Conservation (phyloP, 1,140 invertebrate genomes). For the Pinna nobilis region DNA sequence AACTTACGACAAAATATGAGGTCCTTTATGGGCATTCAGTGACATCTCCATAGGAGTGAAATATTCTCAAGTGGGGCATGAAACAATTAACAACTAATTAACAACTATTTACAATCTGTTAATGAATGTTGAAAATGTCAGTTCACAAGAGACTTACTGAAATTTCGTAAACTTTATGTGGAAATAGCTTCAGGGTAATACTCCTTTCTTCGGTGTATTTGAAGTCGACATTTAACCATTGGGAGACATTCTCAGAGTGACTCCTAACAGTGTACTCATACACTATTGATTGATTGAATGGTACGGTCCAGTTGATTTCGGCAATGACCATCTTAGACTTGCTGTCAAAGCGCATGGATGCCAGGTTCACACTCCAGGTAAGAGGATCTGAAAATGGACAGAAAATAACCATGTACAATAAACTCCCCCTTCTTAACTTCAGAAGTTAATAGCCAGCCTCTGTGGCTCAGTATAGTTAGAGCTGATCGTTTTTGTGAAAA, state of each 20-base stretch:
- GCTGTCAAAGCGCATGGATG: conserved; percentile 25
- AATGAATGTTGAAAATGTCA: background rate
- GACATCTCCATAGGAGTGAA: no score
- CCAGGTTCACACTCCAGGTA: conserved; percentile 32
- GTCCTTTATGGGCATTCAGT: no score
- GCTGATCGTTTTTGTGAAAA: no score
- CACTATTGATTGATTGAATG: conserved; percentile 37
- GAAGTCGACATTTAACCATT: background rate
- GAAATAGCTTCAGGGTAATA: conserved; percentile 4
- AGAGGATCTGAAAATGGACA: conserved; percentile 26
- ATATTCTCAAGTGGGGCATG: no score
- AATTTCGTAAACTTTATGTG: conserved; percentile 17
- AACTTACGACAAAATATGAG: no score
- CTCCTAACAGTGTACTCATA: conserved; percentile 21
- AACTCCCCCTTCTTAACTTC: no score
- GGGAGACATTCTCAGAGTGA: background rate
- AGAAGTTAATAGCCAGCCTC: no score
- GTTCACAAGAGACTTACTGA: background rate
- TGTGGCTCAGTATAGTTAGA: no score
- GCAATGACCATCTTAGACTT: conserved; percentile 23
- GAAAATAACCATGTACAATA: no score
- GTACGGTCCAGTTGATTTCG: conserved; percentile 35
- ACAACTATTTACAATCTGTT: no score
- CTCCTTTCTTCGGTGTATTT: background rate
- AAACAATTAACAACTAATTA: no score